phyloP scores from a whole-genome alignment of 2,797 vertebrate species.

The Falco berigora region DNA sequence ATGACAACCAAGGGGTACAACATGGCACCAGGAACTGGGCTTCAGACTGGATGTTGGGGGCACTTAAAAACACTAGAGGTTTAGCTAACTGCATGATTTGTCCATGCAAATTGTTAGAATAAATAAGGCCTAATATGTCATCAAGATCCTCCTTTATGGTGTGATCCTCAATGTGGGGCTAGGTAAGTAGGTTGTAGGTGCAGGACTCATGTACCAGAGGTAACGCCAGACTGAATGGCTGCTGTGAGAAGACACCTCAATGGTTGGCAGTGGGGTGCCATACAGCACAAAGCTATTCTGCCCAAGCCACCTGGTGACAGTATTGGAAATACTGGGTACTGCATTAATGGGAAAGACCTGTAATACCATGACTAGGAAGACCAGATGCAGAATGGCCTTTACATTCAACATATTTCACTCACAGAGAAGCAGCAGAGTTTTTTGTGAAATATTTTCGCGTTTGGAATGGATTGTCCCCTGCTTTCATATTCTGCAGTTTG shows the following conservation, averaged over 20 bases:
- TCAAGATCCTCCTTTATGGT: background rate
- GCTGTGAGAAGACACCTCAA: background rate
- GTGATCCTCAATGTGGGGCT: background rate
- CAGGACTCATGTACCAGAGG: background rate
- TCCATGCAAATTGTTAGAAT: background rate
- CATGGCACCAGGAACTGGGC: background rate
- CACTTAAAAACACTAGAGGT: background rate
- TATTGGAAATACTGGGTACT: background rate
- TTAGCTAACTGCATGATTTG: background rate
- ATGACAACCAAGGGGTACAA: background rate
- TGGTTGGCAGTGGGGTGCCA: background rate
- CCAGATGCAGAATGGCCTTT: background rate
- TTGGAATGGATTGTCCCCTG: background rate
- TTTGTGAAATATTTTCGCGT: background rate
- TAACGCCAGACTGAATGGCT: background rate
- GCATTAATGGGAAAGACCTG: background rate
- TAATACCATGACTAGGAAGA: background rate
- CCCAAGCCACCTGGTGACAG: background rate
- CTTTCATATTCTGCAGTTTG: background rate
- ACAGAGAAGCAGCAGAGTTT: background rate
- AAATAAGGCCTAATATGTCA: background rate
- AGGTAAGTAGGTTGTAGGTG: background rate
- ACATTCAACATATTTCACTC: background rate
- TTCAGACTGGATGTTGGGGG: background rate
- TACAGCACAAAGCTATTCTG: background rate